These are phyloP conservation scores for Ips typographus DNA, from an alignment of 1,140 invertebrate genomes.

Conservation along the genomic window DNA sequence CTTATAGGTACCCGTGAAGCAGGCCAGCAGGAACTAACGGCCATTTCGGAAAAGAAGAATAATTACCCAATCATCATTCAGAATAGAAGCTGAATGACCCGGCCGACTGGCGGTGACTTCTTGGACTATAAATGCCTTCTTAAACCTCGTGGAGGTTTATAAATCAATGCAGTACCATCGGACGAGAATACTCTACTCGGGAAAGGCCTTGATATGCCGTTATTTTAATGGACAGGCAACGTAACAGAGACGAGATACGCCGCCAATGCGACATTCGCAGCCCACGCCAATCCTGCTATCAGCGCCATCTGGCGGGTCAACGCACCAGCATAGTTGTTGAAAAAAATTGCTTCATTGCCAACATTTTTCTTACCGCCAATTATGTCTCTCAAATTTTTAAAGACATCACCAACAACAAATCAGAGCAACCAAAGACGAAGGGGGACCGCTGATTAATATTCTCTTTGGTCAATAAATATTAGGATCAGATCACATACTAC, in stretches of 20 bases:
- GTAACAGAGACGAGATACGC: conserved; percentile 24
- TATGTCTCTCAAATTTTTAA: no score
- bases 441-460: no score
- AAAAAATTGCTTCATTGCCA: no score
- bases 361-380: no score
- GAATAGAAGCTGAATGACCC: conserved; percentile 8
- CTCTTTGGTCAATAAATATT: no score
- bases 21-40: background rate
- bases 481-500: no score
- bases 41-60: background rate
- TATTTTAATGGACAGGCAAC: conserved; percentile 32
- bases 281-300: conserved; percentile 31
- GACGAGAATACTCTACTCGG: conserved; percentile 5
- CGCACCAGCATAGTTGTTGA: conserved; percentile 1
- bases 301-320: conserved; percentile 36
- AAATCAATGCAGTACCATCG: conserved; percentile 18
- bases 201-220: conserved; percentile 26
- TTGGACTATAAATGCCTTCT: conserved; percentile 26
- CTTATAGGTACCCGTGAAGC: no score
- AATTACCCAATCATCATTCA: background rate
- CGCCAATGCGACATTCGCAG: conserved; percentile 26
- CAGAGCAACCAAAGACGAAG: no score
- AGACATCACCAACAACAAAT: no score
- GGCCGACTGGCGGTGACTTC: conserved; percentile 7
- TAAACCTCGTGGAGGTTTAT: conserved; percentile 16